Base-by-base conservation (phyloP, 35 echinoderm and acorn worm species). In the Lytechinus variegatus region DNA sequence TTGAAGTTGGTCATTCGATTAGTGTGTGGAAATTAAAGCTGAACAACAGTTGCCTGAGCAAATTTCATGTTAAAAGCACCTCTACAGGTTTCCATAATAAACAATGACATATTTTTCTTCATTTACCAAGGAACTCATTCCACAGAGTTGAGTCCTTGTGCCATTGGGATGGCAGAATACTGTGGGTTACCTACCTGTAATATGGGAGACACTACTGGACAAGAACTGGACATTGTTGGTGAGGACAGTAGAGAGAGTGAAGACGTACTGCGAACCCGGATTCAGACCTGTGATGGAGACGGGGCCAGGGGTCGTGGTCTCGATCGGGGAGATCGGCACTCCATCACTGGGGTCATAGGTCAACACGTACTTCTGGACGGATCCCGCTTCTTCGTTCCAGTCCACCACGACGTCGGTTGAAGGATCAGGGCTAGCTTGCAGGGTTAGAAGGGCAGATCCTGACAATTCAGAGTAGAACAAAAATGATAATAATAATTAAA, bases 191-290 rank as follows among this genome's bases (percentile, higher is more conserved):
- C 24, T 54, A 93, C 92, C 28, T 93, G 92, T 93, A 16, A 93
- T 54, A 57, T 53, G 27, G 16, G 52, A 53, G 29, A 55, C n/a
- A 57, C 9, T 57, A 10, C 92, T 55, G 52, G 92, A 93, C 54
- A 93, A 27, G 92, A 93, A 93, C 52, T 93, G 52, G 11, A 11
- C 92, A 56, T 54, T 93, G 54, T 86, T 54, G 28, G 55, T 61
- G 9, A 9, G 61, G 4, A 55, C 89, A 0, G 96, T 87, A 27
- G 6, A 53, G 4, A 96, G 94, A 16, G 7, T 79, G 16, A 97
- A 52, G 29, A 8, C 29, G 86, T 97, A 97, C 72, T 94, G 92
- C 27, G 91, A 89, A 54, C 96, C 96, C 12, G 96, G 96, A 4
- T 11, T 33, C 11, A 97, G 95, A 58, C 86, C 53, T 55, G 53